Evolutionary conservation across 2,797 vertebrate genomes (phyloP).

Genomic region (Clamator glandarius): DNA sequence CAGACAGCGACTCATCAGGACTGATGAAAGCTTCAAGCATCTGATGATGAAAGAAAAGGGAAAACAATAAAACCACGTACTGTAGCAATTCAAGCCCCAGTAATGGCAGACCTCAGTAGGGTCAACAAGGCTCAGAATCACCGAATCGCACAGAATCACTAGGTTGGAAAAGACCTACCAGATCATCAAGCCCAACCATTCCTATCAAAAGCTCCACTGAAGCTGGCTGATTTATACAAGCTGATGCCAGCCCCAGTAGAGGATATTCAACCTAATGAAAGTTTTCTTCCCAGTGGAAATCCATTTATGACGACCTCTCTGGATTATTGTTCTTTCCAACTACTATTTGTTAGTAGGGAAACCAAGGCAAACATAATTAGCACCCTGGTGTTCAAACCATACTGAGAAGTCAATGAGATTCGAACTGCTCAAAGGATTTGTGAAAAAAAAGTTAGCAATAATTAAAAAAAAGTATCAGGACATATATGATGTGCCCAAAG

Average conservation of each 20-base stretch:
- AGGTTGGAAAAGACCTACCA: too few relatives aligned
- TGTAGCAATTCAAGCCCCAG: not conserved
- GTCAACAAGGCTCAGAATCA: not conserved
- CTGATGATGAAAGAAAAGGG: conserved; percentile 67
- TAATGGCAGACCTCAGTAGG: not conserved
- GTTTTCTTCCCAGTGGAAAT: not conserved
- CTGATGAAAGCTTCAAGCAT: conserved; percentile 90
- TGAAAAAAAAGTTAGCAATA: not conserved
- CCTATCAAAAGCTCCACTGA: too few relatives aligned
- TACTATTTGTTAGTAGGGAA: not conserved
- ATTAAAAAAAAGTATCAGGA: not conserved
- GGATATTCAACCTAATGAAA: not conserved
- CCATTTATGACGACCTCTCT: not conserved
- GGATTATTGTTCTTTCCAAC: not conserved
- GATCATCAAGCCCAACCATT: too few relatives aligned
- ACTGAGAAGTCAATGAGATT: not conserved
- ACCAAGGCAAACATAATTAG: not conserved
- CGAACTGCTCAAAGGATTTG: not conserved
- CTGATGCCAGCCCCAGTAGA: not conserved
- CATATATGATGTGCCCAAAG: not conserved
- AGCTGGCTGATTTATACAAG: not conserved
- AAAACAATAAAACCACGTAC: not conserved
- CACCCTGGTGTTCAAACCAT: not conserved
- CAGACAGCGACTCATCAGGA: conserved; percentile 85
- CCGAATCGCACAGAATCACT: too few relatives aligned